Conservation (phyloP, 2,797 vertebrate genomes). For the Enteromius argenteus region DNA sequence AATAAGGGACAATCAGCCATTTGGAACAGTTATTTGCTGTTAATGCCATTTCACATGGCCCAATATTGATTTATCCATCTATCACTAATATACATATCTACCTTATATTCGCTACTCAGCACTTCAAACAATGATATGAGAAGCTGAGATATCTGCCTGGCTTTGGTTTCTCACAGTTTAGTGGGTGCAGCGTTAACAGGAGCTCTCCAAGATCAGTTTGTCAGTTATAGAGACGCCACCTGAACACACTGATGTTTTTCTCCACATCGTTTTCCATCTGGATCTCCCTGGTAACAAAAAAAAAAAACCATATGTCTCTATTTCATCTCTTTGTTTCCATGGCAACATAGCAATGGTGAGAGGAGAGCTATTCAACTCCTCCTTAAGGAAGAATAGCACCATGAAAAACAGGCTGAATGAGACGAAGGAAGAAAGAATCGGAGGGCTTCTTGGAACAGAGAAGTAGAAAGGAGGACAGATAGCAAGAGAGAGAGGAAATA, state of each 20-base stretch:
- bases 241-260: slow-evolving; percentile 54
- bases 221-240: slow-evolving; percentile 37
- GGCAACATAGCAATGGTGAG: slow-evolving; percentile 72
- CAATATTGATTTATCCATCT: neutral
- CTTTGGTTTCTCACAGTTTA: slow-evolving; percentile 12
- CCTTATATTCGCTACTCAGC: neutral
- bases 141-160: neutral
- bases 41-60: neutral
- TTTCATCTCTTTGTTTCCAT: slow-evolving; percentile 78
- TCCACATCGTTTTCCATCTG: slow-evolving; percentile 56
- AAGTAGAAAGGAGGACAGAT: slow-evolving; percentile 28
- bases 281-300: slow-evolving; percentile 70
- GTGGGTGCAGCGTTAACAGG: neutral
- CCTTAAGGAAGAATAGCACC: slow-evolving; percentile 66
- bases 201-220: slow-evolving; percentile 16
- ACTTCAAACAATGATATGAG: neutral
- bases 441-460: slow-evolving; percentile 22
- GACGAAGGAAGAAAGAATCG: slow-evolving; percentile 31
- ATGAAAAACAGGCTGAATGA: slow-evolving; percentile 61
- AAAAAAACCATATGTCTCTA: slow-evolving; percentile 70
- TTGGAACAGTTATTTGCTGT: neutral
- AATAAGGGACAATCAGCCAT: neutral
- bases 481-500: slow-evolving; percentile 30
- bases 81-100: neutral
- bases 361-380: slow-evolving; percentile 68